phyloP scores from a whole-genome alignment of 37 sponge, comb jelly and placozoan species.

The Ephydatia muelleri region DNA sequence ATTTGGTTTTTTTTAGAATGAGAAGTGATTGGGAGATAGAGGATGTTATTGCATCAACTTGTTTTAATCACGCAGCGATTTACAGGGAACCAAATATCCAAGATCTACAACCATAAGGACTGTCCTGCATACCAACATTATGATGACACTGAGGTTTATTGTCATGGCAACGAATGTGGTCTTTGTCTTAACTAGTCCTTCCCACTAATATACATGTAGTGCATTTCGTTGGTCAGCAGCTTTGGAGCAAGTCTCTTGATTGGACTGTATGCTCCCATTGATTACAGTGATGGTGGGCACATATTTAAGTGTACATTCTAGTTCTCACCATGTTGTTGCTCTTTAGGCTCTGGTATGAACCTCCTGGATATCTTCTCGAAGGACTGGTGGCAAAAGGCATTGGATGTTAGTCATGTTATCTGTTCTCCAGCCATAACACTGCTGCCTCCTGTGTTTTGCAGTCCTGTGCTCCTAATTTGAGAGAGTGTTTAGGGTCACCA shows the following conservation, averaged over 20 bases:
- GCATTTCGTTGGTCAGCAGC: conserved; percentile 88
- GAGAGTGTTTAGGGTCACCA: conserved; percentile 63
- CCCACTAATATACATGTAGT: conserved; percentile 19
- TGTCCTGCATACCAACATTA: conserved; percentile 12
- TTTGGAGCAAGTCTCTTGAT: conserved; percentile 82
- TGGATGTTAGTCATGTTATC: conserved; percentile 52
- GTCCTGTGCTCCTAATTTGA: conserved; percentile 65
- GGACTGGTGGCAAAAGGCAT: conserved; percentile 67
- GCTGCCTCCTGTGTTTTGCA: background rate
- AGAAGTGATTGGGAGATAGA: background rate
- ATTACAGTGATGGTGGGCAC: conserved; percentile 90
- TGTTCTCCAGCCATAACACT: background rate
- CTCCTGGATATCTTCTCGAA: conserved; percentile 83
- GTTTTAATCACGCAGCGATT: conserved; percentile 61
- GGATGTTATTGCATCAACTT: background rate
- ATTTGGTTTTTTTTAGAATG: no score
- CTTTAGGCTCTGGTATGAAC: conserved; percentile 95
- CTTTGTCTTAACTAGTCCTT: background rate
- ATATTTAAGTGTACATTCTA: background rate
- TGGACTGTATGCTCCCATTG: conserved; percentile 84
- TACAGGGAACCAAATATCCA: conserved; percentile 90
- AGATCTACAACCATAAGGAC: conserved; percentile 55
- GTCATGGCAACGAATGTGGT: background rate
- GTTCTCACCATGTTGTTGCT: background rate
- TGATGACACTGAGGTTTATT: conserved; percentile 57